Base-by-base conservation (phyloP, 2,113 vertebrate genomes). In the Stictonetta naevosa region DNA sequence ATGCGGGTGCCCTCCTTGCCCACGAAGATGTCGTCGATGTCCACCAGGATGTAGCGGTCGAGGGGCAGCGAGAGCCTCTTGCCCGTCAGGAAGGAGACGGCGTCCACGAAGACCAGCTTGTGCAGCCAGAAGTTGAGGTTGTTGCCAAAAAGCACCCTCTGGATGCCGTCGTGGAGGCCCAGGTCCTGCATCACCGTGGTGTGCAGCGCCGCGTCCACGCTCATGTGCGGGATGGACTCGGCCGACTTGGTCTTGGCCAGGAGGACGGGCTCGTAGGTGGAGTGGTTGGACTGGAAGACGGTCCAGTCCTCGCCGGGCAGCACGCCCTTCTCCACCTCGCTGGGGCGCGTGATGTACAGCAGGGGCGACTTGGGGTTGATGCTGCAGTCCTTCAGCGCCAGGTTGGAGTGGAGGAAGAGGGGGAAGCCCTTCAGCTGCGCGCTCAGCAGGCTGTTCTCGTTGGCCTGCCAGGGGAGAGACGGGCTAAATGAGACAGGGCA, bases 361-460 rank as follows among this genome's bases (percentile, higher is more conserved):
- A 99, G 98, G 1, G 99, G 99, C 0, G 99, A 99, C 96, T 99
- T 99, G 91, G 99, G 98, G 97, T 99, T 99, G 97, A 99, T 99
- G 46, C 98, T 98, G 97, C 99, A 99, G 98, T 99, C 99, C 97
- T 99, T 99, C 93, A 99, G 98, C 2, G 99, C 99, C 97, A 99
- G 97, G 97, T 99, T 99, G 9, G 99, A 99, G 97, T 99, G 99
- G 38, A 99, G 99, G 92, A 99, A 99, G 82, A 99, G 98, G 8
- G 99, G 99, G 95, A 99, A 99, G 86, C 99, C 99, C 97, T 99
- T 99, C 95, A 99, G 98, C 97, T 99, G 99, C 1, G 99, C 99
- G 1, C 99, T 99, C 94, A 99, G 98, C 92, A 99, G 98, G 96
- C 99, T 99, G 98, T 99, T 99, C 97, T 99, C 99, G 4, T 99